Percentiles rank a stretch among this genome's conserved stretches.
Evolutionary conservation across 1,140 invertebrate species (phyloP).

Genomic region (Archivesica marissinica): DNA sequence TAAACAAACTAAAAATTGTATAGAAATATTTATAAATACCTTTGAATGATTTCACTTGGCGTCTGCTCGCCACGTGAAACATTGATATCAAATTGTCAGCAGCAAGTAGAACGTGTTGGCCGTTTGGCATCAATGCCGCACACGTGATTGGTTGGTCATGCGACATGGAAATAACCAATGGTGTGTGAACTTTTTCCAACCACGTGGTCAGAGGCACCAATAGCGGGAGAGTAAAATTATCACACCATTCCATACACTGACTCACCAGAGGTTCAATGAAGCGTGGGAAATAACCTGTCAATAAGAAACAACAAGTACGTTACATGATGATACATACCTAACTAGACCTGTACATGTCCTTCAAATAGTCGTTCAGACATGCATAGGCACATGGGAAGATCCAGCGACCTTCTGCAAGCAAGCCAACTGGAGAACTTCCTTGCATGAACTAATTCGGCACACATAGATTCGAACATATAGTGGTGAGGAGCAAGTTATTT

Average conservation of each 20-base stretch:
- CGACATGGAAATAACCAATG: conserved; percentile 37
- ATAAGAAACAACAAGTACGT: background rate
- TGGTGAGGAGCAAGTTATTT: too few relatives aligned
- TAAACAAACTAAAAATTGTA: background rate
- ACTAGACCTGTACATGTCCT: too few relatives aligned
- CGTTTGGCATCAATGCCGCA: conserved; percentile 37
- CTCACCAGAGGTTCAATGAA: conserved; percentile 46
- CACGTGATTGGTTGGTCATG: conserved; percentile 27
- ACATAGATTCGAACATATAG: too few relatives aligned
- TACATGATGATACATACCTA: background rate
- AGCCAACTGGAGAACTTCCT: too few relatives aligned
- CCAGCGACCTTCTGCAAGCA: too few relatives aligned
- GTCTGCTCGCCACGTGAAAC: conserved; percentile 53
- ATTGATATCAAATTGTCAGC: conserved; percentile 30
- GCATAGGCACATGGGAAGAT: too few relatives aligned
- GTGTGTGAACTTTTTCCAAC: conserved; percentile 35
- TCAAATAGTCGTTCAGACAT: too few relatives aligned
- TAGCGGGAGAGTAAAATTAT: conserved; percentile 43
- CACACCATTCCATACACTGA: conserved; percentile 64
- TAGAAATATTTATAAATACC: conserved; percentile 2
- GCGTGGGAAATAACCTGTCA: conserved; percentile 51
- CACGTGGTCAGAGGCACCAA: conserved; percentile 57
- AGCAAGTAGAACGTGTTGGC: conserved; percentile 49
- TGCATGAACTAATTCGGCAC: too few relatives aligned
- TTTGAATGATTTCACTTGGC: conserved; percentile 40